A percentile compares a stretch with the other conserved stretches of the same genome.
Evolutionary conservation across 2,797 vertebrate genomes (phyloP).

Genomic region (Toxotes lorentzi): DNA sequence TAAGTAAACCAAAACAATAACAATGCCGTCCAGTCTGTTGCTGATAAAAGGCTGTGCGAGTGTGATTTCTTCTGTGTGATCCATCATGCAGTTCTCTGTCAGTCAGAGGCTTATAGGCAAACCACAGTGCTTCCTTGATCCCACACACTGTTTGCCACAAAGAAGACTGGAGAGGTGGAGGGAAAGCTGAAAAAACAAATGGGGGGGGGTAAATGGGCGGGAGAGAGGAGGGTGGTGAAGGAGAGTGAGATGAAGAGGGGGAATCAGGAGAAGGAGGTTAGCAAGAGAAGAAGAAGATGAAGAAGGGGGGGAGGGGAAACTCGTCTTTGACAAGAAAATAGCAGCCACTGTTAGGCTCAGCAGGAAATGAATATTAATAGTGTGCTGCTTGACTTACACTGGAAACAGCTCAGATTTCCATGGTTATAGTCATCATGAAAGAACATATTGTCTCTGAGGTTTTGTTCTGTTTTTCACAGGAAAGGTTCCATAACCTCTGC

Average conservation of each 20-base stretch:
- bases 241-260: constrained; percentile 22
- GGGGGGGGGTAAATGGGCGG: constrained; percentile 10
- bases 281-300: neutral
- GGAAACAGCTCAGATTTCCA: constrained; percentile 33
- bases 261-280: constrained; percentile 14
- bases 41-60: constrained; percentile 13
- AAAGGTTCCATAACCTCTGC: neutral
- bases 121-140: constrained; percentile 44
- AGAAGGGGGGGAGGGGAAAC: constrained; percentile 16
- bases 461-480: neutral
- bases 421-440: neutral
- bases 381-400: constrained; percentile 29
- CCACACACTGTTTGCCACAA: constrained; percentile 38
- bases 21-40: constrained; percentile 14
- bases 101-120: constrained; percentile 66
- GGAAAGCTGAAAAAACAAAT: constrained; percentile 22
- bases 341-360: constrained; percentile 52
- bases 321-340: constrained; percentile 55
- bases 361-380: constrained; percentile 66
- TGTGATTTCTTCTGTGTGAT: constrained; percentile 14
- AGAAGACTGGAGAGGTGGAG: constrained; percentile 43
- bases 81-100: constrained; percentile 48
- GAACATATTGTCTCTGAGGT: neutral
- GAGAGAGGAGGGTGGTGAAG: neutral
- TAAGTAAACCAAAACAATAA: constrained; percentile 31